These are phyloP conservation scores for Trissolcus japonicus DNA, from an alignment of 2,888 invertebrate species.

Conservation along the genomic window DNA sequence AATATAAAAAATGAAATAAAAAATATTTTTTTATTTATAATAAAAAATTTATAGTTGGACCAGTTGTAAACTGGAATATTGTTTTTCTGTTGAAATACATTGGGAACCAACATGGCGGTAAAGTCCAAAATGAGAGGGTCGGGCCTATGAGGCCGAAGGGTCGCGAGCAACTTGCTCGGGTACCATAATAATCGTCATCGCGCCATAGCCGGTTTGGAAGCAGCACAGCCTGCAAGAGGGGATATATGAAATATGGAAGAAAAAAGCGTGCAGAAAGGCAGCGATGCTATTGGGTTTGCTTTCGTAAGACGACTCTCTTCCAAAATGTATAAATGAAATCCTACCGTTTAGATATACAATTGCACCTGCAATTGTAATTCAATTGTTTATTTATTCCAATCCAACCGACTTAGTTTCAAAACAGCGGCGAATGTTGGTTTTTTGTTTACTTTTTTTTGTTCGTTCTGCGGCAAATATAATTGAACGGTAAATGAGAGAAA, in stretches of 20 bases:
- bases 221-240: slow-evolving; percentile 25
- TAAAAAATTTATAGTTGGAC: too few species aligned
- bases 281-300: slow-evolving; percentile 36
- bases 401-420: too few species aligned
- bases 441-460: too few species aligned
- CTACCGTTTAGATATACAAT: neutral
- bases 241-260: slow-evolving; percentile 36
- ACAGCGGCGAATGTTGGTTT: too few species aligned
- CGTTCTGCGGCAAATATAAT: neutral
- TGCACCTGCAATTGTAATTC: neutral
- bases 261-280: slow-evolving; percentile 9
- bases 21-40: too few species aligned
- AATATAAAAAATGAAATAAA: too few species aligned
- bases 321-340: slow-evolving; percentile 14
- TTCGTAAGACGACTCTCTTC: slow-evolving; percentile 28
- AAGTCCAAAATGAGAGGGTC: slow-evolving; percentile 50
- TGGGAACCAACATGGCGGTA: slow-evolving; percentile 52
- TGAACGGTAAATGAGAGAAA: too few species aligned
- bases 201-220: slow-evolving; percentile 54
- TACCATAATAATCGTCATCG: slow-evolving; percentile 57
- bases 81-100: slow-evolving; percentile 10
- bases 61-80: too few species aligned
- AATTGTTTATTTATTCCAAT: too few species aligned
- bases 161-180: slow-evolving; percentile 53
- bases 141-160: slow-evolving; percentile 54